These are phyloP conservation scores for Pediacus dermestoides DNA, from an alignment of 2,888 invertebrate genomes.

Conservation along the genomic window DNA sequence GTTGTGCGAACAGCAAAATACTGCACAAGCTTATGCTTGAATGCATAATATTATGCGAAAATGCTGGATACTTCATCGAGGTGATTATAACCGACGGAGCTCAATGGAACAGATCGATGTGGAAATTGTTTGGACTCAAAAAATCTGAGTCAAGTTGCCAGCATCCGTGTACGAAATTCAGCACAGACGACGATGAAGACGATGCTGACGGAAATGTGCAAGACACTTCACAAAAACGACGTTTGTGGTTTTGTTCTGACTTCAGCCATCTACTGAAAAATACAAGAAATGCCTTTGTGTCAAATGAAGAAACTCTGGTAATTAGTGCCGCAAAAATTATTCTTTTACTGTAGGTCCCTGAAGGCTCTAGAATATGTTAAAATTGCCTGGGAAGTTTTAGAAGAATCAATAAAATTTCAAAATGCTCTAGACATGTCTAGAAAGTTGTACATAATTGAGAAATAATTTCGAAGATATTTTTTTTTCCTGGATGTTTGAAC, in stretches of 20 bases:
- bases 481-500: too few relatives aligned
- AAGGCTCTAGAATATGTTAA: too few relatives aligned
- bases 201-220: neutral
- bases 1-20: slow-evolving; percentile 19
- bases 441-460: too few relatives aligned
- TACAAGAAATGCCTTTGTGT: slow-evolving; percentile 15
- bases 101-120: slow-evolving; percentile 30
- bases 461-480: too few relatives aligned
- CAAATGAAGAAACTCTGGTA: slow-evolving; percentile 3
- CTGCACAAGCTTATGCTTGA: slow-evolving; percentile 28
- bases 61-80: slow-evolving; percentile 22
- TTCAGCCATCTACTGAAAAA: slow-evolving; percentile 29
- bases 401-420: too few relatives aligned
- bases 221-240: slow-evolving; percentile 3
- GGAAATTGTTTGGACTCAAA: slow-evolving; percentile 24
- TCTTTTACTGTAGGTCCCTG: too few relatives aligned
- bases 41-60: slow-evolving; percentile 24
- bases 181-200: neutral
- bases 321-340: too few relatives aligned
- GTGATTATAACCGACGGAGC: slow-evolving; percentile 29
- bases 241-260: slow-evolving; percentile 29
- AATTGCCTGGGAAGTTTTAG: too few relatives aligned
- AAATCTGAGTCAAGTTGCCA: slow-evolving; percentile 20
- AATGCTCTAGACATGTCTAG: too few relatives aligned
- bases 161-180: too few relatives aligned